Percentiles rank a stretch among this genome's conserved stretches.
Conservation (phyloP, 64 coral and sea anemone species). For the Porites australiensis region DNA sequence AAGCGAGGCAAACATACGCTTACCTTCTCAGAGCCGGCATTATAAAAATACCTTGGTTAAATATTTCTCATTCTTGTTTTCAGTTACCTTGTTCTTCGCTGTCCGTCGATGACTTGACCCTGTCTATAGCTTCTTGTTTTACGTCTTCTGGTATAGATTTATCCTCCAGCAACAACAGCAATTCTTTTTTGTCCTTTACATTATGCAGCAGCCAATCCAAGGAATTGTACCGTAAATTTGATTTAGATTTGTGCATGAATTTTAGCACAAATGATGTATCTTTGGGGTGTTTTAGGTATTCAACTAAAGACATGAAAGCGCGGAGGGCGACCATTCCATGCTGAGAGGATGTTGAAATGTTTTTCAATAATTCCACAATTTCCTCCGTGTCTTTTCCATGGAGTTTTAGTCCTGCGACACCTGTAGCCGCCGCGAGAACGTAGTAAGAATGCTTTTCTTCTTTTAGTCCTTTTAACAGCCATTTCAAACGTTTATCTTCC, state of each 20-base stretch:
- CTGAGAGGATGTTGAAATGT: conserved; percentile 71
- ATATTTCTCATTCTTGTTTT: not conserved
- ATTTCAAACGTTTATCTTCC: conserved; percentile 75
- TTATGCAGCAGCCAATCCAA: conserved; percentile 95
- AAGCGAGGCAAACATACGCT: not conserved
- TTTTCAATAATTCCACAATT: conserved; percentile 90
- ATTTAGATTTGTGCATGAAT: conserved; percentile 96
- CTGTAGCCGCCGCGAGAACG: conserved; percentile 87
- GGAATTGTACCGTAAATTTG: conserved; percentile 93
- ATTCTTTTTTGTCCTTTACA: conserved; percentile 86
- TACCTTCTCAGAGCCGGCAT: too few relatives aligned
- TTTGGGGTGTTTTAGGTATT: conserved; percentile 84
- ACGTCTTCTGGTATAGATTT: conserved; percentile 90
- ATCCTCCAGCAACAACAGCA: conserved; percentile 85
- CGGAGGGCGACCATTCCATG: conserved; percentile 90
- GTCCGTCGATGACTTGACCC: conserved; percentile 79
- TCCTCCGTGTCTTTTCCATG: conserved; percentile 71
- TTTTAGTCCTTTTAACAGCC: conserved; percentile 84
- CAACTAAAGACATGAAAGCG: conserved; percentile 92
- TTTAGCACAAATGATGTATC: conserved; percentile 94
- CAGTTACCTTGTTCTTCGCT: conserved; percentile 65
- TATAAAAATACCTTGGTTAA: not conserved
- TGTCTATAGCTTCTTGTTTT: conserved; percentile 84
- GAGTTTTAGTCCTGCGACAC: conserved; percentile 84
- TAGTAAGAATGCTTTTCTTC: conserved; percentile 94